A percentile compares a stretch with the other conserved stretches of the same genome.
Conservation (phyloP, 2,113 vertebrate species). For the Phyllostomus discolor region DNA sequence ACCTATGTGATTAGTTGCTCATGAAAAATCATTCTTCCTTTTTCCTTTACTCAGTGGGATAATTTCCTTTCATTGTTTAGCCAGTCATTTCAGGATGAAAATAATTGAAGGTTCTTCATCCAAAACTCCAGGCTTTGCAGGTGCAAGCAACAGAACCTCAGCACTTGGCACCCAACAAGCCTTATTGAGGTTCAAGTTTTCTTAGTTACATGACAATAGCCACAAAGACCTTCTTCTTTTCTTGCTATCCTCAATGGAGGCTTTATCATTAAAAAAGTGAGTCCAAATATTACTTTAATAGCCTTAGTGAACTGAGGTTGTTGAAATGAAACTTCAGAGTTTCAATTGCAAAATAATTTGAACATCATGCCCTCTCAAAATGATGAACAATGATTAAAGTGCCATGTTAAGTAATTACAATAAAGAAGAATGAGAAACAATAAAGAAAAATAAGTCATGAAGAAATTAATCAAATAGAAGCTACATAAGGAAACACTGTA, state of each 20-base stretch:
- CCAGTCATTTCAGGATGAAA: slow-evolving; percentile 50
- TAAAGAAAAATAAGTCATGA: not conserved
- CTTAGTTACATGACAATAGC: slow-evolving; percentile 41
- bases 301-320: not conserved
- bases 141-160: slow-evolving; percentile 46
- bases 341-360: not conserved
- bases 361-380: not conserved
- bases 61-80: slow-evolving; percentile 54
- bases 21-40: slow-evolving; percentile 10
- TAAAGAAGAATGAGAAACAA: not conserved
- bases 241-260: not conserved
- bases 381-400: not conserved
- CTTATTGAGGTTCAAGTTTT: slow-evolving; percentile 43
- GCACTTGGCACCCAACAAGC: slow-evolving; percentile 32
- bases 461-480: not conserved
- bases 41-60: slow-evolving; percentile 41
- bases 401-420: not conserved
- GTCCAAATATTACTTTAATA: not conserved
- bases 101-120: slow-evolving; percentile 66
- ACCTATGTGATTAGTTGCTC: slow-evolving; percentile 50
- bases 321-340: not conserved
- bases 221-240: slow-evolving; percentile 20
- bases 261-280: not conserved
- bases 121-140: slow-evolving; percentile 63
- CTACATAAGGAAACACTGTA: not conserved